Percentiles rank a stretch among this genome's conserved stretches.
Evolutionary conservation across 2,797 vertebrate genomes (phyloP).

Genomic region (Typhlichthys eigenmanni): DNA sequence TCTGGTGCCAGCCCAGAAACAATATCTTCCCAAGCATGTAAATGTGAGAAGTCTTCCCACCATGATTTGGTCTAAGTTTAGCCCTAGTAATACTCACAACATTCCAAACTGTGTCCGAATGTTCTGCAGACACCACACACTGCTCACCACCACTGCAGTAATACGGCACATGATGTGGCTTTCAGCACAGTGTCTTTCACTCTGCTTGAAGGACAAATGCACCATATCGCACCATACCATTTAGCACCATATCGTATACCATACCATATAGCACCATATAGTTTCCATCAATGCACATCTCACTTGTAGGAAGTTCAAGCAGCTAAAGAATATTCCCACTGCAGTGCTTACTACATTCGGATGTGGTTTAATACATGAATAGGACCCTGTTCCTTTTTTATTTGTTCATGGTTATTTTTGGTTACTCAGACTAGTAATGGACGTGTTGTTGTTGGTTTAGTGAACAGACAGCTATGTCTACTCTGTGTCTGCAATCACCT

Average conservation of each 20-base stretch:
- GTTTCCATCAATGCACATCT: slow-evolving; percentile 1
- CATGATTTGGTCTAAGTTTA: too few relatives aligned
- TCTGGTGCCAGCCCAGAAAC: slow-evolving; percentile 1
- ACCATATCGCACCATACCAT: background rate
- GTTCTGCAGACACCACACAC: slow-evolving; percentile 11
- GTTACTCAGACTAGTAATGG: slow-evolving; percentile 52
- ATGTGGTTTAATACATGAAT: slow-evolving; percentile 56
- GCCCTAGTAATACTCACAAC: too few relatives aligned
- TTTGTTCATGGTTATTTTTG: slow-evolving; percentile 73
- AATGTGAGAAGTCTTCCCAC: background rate
- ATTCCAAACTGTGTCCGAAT: slow-evolving; percentile 1
- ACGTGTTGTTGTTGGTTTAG: slow-evolving; percentile 57
- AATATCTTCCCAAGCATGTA: slow-evolving; percentile 7
- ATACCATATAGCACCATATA: slow-evolving; percentile 11
- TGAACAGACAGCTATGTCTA: slow-evolving; percentile 56
- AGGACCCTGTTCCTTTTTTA: slow-evolving; percentile 66
- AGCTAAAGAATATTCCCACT: slow-evolving; percentile 56
- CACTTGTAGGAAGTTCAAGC: slow-evolving; percentile 24
- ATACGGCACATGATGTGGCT: background rate
- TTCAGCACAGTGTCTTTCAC: background rate
- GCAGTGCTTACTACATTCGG: slow-evolving; percentile 40
- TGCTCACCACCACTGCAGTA: background rate
- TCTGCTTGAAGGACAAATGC: background rate
- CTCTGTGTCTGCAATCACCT: slow-evolving; percentile 39
- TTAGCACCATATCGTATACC: slow-evolving; percentile 5